Conservation (phyloP, 2,888 invertebrate genomes). For the Drosophila demipolita region DNA sequence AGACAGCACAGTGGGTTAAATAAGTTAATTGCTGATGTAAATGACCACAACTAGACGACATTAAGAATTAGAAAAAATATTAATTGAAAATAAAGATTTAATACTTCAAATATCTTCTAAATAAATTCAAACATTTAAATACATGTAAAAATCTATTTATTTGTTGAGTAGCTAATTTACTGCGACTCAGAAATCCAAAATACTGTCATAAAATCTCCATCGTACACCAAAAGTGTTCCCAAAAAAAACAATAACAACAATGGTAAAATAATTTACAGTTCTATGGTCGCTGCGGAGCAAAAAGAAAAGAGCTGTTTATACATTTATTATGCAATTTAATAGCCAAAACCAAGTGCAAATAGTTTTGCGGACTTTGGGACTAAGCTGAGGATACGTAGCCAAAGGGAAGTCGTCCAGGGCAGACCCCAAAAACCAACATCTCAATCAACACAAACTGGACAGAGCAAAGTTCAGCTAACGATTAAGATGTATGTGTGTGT, state of each 20-base stretch:
- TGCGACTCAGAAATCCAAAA: not conserved
- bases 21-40: not conserved
- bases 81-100: not conserved
- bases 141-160: not conserved
- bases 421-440: slow-evolving; percentile 62
- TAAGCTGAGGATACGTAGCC: slow-evolving; percentile 10
- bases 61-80: not conserved
- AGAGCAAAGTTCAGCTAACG: slow-evolving; percentile 61
- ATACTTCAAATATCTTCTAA: not conserved
- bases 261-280: slow-evolving; percentile 61
- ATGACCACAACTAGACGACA: not conserved
- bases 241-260: slow-evolving; percentile 32
- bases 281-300: slow-evolving; percentile 21
- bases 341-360: slow-evolving; percentile 74
- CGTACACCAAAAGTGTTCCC: slow-evolving; percentile 10
- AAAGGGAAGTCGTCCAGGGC: slow-evolving; percentile 6
- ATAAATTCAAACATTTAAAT: not conserved
- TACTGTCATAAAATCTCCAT: not conserved
- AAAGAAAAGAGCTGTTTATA: slow-evolving; percentile 39
- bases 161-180: not conserved
- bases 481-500: slow-evolving; percentile 43
- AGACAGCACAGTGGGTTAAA: slow-evolving; percentile 18
- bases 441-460: slow-evolving; percentile 64
- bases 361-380: slow-evolving; percentile 63
- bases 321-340: slow-evolving; percentile 75